These are phyloP conservation scores for Silvanus unidentatus DNA, from an alignment of 2,888 invertebrate species.

Conservation along the genomic window DNA sequence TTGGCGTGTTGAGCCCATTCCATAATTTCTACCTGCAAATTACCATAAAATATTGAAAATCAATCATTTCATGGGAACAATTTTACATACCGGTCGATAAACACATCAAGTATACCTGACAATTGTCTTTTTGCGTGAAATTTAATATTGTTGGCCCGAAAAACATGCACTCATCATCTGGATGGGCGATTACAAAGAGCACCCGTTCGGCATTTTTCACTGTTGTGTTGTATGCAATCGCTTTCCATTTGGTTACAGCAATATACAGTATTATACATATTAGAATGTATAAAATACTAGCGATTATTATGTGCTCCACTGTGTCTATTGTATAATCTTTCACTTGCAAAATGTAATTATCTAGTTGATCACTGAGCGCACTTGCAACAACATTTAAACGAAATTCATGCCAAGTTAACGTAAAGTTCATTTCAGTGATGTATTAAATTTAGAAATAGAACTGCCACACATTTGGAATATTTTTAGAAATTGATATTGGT, in stretches of 20 bases:
- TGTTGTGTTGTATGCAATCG: slow-evolving; percentile 49
- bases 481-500: slow-evolving; percentile 15
- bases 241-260: slow-evolving; percentile 41
- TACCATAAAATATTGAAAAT: slow-evolving; percentile 9
- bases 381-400: slow-evolving; percentile 17
- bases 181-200: slow-evolving; percentile 86
- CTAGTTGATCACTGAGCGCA: slow-evolving; percentile 16
- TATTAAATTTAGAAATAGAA: slow-evolving; percentile 33
- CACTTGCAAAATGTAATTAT: slow-evolving; percentile 16
- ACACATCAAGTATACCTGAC: slow-evolving; percentile 75
- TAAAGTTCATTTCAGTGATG: slow-evolving; percentile 38
- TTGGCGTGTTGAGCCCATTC: slow-evolving; percentile 53
- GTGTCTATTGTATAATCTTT: slow-evolving; percentile 47
- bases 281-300: slow-evolving; percentile 50
- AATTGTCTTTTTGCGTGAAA: slow-evolving; percentile 56
- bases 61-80: slow-evolving; percentile 7
- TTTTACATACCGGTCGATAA: slow-evolving; percentile 65
- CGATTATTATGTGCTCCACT: slow-evolving; percentile 53
- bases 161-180: slow-evolving; percentile 99
- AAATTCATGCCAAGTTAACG: slow-evolving; percentile 30
- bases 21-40: slow-evolving; percentile 42
- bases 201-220: slow-evolving; percentile 54
- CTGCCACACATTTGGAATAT: slow-evolving; percentile 25
- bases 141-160: slow-evolving; percentile 86
- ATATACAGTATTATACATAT: slow-evolving; percentile 49